These are phyloP conservation scores for Napeogenes sylphis DNA, from an alignment of 2,888 invertebrate species.

Conservation along the genomic window DNA sequence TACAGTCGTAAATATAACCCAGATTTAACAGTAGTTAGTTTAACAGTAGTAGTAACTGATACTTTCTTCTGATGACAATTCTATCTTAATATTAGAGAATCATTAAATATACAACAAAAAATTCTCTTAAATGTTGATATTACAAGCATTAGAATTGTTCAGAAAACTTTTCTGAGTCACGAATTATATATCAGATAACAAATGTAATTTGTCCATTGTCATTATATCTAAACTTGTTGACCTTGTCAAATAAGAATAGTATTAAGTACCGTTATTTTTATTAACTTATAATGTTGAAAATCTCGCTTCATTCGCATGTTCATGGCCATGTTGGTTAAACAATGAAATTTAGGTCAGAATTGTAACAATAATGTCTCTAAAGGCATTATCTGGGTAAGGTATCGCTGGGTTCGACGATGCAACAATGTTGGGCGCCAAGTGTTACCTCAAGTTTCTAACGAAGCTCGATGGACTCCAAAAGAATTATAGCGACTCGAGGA, in stretches of 20 bases:
- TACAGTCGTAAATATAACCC: neutral
- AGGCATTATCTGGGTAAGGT: slow-evolving; percentile 52
- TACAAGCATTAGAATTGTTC: slow-evolving; percentile 49
- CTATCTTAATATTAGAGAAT: too few relatives aligned
- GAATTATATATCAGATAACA: slow-evolving; percentile 66
- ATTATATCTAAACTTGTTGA: slow-evolving; percentile 49
- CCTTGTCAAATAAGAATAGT: slow-evolving; percentile 45
- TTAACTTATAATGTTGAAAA: slow-evolving; percentile 25
- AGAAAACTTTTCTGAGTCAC: slow-evolving; percentile 64
- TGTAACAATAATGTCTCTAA: slow-evolving; percentile 56
- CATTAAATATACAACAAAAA: slow-evolving; percentile 43
- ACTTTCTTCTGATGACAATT: too few relatives aligned
- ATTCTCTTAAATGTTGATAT: slow-evolving; percentile 60
- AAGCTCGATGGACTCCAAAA: slow-evolving; percentile 60
- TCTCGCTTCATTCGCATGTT: slow-evolving; percentile 36
- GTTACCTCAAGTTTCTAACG: slow-evolving; percentile 57
- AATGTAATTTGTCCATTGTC: slow-evolving; percentile 60
- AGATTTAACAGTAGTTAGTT: too few relatives aligned
- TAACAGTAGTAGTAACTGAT: too few relatives aligned
- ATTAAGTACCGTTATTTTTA: slow-evolving; percentile 29
- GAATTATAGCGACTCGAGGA: slow-evolving; percentile 69
- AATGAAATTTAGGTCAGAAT: slow-evolving; percentile 61
- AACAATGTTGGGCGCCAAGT: slow-evolving; percentile 38
- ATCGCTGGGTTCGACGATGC: slow-evolving; percentile 40
- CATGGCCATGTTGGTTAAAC: slow-evolving; percentile 53